A percentile compares a stretch with the other conserved stretches of the same genome.
These are phyloP conservation scores for Peromyscus attwateri DNA, from an alignment of 2,797 vertebrate species.

Conservation along the genomic window DNA sequence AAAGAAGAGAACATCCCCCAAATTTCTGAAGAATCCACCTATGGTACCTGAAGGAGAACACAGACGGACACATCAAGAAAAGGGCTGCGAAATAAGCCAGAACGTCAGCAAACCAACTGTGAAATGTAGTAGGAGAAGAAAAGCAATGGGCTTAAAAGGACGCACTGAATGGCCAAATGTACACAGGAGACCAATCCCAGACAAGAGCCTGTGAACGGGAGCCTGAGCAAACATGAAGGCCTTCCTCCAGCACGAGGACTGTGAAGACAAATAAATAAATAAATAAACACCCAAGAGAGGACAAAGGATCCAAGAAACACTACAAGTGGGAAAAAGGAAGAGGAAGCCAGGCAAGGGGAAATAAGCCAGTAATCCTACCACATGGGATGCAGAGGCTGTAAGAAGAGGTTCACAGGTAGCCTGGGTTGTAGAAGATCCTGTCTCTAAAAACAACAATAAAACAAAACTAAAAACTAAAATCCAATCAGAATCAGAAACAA, in stretches of 20 bases:
- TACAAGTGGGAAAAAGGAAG: background rate
- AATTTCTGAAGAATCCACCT: background rate
- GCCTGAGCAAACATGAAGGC: background rate
- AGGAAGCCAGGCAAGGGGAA: background rate
- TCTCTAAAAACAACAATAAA: no score
- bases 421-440: no score
- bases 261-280: background rate
- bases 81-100: background rate
- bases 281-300: background rate
- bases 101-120: background rate
- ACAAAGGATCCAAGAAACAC: background rate
- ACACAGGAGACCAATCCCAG: background rate
- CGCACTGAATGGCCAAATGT: background rate
- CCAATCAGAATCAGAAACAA: no score
- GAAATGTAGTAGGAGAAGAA: background rate
- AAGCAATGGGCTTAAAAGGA: background rate
- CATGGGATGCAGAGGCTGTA: no score
- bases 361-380: background rate
- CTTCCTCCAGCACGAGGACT: background rate
- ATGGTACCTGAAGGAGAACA: background rate
- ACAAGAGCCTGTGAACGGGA: background rate
- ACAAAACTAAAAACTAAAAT: no score
- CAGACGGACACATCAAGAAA: background rate
- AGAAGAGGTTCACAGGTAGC: no score
- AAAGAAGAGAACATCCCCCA: background rate